phyloP scores from a whole-genome alignment of 92 coral and sea anemone species.

The Zoanthus solanderi region DNA sequence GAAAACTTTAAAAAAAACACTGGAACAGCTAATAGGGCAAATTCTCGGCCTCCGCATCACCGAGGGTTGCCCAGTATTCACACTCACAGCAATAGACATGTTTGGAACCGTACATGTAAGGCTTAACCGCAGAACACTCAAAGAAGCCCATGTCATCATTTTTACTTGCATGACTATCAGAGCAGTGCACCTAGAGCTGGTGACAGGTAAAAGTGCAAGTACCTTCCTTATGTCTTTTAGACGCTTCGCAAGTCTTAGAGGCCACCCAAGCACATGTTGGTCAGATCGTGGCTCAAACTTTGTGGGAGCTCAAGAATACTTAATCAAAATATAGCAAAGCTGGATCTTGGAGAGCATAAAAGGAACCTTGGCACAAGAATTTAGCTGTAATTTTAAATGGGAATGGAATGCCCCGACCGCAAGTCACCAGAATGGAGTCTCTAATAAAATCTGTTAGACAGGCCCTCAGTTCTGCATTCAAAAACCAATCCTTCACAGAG shows the following conservation, averaged over 20 bases:
- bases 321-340: constrained; percentile 12
- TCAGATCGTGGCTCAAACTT: constrained; percentile 21
- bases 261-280: constrained; percentile 55
- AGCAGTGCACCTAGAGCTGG: constrained; percentile 5
- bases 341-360: constrained; percentile 43
- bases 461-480: constrained; percentile 8
- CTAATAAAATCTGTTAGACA: not conserved
- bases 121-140: too few relatives aligned
- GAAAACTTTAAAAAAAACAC: too few relatives aligned
- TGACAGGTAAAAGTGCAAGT: constrained; percentile 61
- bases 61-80: too few relatives aligned
- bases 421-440: constrained; percentile 77
- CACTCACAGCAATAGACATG: not conserved
- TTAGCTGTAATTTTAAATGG: constrained; percentile 76
- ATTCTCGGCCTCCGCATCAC: too few relatives aligned
- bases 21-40: too few relatives aligned
- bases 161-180: constrained; percentile 70
- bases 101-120: too few relatives aligned
- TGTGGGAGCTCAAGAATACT: constrained; percentile 21
- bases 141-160: constrained; percentile 7
- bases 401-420: constrained; percentile 73
- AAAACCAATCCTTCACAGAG: constrained; percentile 54
- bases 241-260: constrained; percentile 54
- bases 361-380: constrained; percentile 59
- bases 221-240: constrained; percentile 69